Percentiles rank a stretch among this genome's conserved stretches.
These are phyloP conservation scores for Plutella xylostella DNA, from an alignment of 2,888 invertebrate genomes.

Conservation along the genomic window DNA sequence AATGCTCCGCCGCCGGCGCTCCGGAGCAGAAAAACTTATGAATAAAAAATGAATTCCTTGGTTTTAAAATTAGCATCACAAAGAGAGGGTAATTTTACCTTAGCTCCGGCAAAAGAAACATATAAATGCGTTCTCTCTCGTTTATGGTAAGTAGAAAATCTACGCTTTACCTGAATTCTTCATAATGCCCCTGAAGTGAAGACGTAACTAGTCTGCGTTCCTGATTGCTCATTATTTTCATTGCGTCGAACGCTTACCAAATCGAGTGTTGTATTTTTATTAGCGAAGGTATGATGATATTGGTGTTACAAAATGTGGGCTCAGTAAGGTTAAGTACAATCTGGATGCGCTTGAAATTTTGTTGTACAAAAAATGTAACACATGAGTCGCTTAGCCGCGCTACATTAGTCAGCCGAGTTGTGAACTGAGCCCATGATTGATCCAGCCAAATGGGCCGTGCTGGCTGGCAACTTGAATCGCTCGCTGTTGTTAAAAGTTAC, in stretches of 20 bases:
- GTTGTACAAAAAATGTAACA: too few relatives aligned
- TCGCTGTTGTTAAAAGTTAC: too few relatives aligned
- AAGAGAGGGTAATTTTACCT: conserved; percentile 67
- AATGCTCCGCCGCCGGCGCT: conserved; percentile 59
- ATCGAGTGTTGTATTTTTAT: too few relatives aligned
- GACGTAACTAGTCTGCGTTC: neutral
- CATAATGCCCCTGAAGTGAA: too few relatives aligned
- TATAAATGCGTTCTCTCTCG: conserved; percentile 52
- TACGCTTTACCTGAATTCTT: conserved; percentile 29
- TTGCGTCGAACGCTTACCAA: neutral
- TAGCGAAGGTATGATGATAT: too few relatives aligned
- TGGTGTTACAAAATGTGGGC: too few relatives aligned
- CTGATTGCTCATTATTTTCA: conserved; percentile 2
- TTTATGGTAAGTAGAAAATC: conserved; percentile 54
- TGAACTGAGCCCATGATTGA: conserved; percentile 33
- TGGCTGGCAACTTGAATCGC: too few relatives aligned
- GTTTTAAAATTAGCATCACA: conserved; percentile 69
- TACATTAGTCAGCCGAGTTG: conserved; percentile 33
- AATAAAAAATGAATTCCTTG: conserved; percentile 70
- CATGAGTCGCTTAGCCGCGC: conserved; percentile 21
- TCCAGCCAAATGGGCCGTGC: conserved; percentile 33
- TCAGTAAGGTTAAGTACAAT: neutral
- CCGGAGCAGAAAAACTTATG: conserved; percentile 66
- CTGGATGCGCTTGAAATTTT: neutral
- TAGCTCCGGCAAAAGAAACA: conserved; percentile 55